Conservation (phyloP, 2,113 vertebrate species). For the Oostethus manadensis region DNA sequence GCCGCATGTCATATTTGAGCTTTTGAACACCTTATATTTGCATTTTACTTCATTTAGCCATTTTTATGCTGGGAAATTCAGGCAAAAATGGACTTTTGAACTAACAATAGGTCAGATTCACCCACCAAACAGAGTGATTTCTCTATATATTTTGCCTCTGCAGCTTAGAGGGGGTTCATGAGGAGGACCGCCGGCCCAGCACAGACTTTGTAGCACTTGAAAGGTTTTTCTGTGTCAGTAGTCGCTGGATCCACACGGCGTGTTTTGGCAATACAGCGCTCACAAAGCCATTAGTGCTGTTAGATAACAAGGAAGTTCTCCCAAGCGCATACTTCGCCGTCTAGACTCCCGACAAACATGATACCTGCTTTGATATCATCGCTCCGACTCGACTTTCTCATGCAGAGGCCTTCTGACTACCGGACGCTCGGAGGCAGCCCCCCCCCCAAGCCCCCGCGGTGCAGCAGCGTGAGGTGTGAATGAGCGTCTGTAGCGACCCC, state of each 20-base stretch:
- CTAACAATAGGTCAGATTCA: too few relatives aligned
- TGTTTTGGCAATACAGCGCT: slow-evolving; percentile 8
- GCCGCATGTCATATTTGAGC: too few relatives aligned
- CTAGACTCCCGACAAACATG: slow-evolving; percentile 56
- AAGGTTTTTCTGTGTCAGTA: slow-evolving; percentile 3
- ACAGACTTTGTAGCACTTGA: neutral
- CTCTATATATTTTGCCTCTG: too few relatives aligned
- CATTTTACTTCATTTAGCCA: too few relatives aligned
- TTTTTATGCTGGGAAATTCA: too few relatives aligned
- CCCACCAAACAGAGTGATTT: too few relatives aligned
- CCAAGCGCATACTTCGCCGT: slow-evolving; percentile 13
- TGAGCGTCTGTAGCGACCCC: slow-evolving; percentile 54
- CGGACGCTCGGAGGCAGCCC: slow-evolving; percentile 25
- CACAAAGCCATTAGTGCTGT: slow-evolving; percentile 27
- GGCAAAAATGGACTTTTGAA: too few relatives aligned
- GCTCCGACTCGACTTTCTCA: slow-evolving; percentile 22
- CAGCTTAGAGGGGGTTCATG: too few relatives aligned
- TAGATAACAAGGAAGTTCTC: slow-evolving; percentile 42
- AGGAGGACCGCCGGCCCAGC: too few relatives aligned
- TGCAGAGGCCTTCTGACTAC: slow-evolving; percentile 32
- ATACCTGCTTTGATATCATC: slow-evolving; percentile 45
- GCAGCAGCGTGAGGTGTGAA: slow-evolving; percentile 55
- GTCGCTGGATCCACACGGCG: neutral
- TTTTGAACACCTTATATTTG: too few relatives aligned
- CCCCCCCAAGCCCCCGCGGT: slow-evolving; percentile 16